phyloP scores from a whole-genome alignment of 2,797 vertebrate species.

The Hydrophis major region DNA sequence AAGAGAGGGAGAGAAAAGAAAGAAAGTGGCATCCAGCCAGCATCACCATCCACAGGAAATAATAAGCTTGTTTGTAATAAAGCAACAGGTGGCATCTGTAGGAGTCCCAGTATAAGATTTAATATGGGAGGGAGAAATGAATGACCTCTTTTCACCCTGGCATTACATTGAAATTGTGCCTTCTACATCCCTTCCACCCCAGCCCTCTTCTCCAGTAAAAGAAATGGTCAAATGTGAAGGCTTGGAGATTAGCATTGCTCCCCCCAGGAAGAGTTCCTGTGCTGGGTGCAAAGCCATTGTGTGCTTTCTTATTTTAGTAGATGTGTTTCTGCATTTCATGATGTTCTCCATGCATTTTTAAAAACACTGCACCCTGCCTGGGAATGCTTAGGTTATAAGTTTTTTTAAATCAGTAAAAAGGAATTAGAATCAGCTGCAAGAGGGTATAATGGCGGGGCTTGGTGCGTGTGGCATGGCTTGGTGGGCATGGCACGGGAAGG shows the following conservation, averaged over 20 bases:
- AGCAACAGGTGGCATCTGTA: slow-evolving; percentile 23
- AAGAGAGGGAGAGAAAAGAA: too few species aligned
- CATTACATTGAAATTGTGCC: background rate
- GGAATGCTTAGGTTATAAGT: background rate
- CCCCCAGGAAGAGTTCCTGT: background rate
- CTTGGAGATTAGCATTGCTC: background rate
- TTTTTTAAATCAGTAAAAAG: background rate
- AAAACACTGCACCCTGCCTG: background rate
- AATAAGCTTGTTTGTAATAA: slow-evolving; percentile 17
- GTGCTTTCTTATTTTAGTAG: background rate
- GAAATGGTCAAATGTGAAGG: fast-evolving
- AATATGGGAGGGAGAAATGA: background rate
- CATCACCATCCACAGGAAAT: background rate
- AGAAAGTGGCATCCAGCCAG: background rate
- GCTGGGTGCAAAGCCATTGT: background rate
- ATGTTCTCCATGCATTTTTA: background rate
- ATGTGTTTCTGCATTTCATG: background rate
- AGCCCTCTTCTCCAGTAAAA: background rate
- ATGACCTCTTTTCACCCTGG: slow-evolving; percentile 23
- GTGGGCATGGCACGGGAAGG: too few species aligned
- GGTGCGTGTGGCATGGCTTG: too few species aligned
- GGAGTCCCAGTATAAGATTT: slow-evolving; percentile 9
- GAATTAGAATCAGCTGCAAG: background rate
- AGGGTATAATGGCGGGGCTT: too few species aligned
- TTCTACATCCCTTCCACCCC: background rate